phyloP scores from a whole-genome alignment of 2,797 vertebrate species.

The Semaprochilodus insignis region DNA sequence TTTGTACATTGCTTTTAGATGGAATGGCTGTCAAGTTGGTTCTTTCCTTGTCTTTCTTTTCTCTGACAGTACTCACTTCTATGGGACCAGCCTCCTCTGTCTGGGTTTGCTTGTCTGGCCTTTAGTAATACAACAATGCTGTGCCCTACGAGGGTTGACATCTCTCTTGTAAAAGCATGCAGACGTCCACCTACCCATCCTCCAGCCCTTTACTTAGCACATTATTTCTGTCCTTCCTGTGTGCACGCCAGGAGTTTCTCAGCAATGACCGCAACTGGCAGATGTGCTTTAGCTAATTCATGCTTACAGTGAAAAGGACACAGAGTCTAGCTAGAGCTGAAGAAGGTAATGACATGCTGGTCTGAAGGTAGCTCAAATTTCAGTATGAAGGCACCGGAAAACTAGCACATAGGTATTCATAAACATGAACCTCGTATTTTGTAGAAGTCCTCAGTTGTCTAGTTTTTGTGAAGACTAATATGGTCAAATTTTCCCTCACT shows the following conservation, averaged over 20 bases:
- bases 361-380: background rate
- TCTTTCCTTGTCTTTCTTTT: background rate
- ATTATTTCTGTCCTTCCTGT: background rate
- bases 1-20: constrained; percentile 15
- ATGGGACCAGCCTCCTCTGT: background rate
- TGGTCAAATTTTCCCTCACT: background rate
- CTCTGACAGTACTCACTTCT: background rate
- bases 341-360: background rate
- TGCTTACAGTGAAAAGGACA: too few relatives aligned
- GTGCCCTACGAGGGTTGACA: background rate
- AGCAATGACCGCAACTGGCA: background rate
- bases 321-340: background rate
- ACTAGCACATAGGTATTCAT: too few relatives aligned
- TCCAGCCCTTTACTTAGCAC: background rate
- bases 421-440: too few relatives aligned
- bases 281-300: background rate
- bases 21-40: background rate
- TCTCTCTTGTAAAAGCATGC: background rate
- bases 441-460: too few relatives aligned
- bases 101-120: background rate
- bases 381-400: too few relatives aligned
- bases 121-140: background rate
- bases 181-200: background rate
- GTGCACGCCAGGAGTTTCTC: background rate
- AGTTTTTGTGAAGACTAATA: too few relatives aligned